These are phyloP conservation scores for Sclerurus mexicanus DNA, from an alignment of 2,113 vertebrate genomes.

Conservation along the genomic window DNA sequence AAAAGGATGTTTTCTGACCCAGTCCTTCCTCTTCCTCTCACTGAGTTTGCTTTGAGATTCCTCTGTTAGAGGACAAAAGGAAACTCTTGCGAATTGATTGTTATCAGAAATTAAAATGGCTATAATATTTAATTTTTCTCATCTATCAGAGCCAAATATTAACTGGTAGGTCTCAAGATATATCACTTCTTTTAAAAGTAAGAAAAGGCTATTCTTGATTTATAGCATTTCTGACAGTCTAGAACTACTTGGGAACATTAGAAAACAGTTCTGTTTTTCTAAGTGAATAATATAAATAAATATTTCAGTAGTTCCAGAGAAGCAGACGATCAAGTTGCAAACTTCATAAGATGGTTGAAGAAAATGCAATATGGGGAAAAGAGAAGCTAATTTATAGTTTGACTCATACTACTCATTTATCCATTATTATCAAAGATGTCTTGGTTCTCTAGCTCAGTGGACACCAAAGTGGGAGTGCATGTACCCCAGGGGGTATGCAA, in stretches of 20 bases:
- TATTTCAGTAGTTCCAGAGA: neutral
- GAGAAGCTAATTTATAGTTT: neutral
- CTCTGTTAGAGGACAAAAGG: no score
- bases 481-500: neutral
- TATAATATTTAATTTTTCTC: no score
- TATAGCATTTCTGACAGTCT: neutral
- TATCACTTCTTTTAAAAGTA: neutral
- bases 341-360: neutral
- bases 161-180: neutral
- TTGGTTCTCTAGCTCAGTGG: neutral
- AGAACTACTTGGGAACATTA: neutral
- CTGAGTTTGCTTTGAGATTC: no score
- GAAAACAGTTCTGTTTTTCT: neutral
- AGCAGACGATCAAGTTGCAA: neutral
- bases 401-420: neutral
- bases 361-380: neutral
- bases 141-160: neutral
- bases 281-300: neutral
- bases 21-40: no score
- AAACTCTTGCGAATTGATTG: no score
- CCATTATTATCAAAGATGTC: neutral
- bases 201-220: neutral
- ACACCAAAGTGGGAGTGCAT: neutral
- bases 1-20: no score
- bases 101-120: no score